These are phyloP conservation scores for Bradypodion ventrale DNA, from an alignment of 2,797 vertebrate species.

Conservation along the genomic window DNA sequence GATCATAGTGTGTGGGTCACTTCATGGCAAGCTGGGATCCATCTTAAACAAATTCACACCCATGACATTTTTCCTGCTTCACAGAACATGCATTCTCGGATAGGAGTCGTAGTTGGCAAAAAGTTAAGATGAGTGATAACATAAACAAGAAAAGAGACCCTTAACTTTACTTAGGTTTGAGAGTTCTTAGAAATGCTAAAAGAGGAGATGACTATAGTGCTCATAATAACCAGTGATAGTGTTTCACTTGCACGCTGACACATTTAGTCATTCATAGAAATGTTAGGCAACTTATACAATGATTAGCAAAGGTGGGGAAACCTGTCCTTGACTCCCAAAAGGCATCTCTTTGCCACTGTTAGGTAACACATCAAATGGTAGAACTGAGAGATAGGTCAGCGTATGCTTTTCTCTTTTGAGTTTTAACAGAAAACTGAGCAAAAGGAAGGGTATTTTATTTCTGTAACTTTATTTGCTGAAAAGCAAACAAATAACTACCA, in stretches of 20 bases:
- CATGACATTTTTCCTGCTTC: too few species aligned
- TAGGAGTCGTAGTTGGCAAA: too few species aligned
- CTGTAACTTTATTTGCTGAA: neutral
- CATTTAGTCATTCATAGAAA: neutral
- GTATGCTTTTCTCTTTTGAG: neutral
- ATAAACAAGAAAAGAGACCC: too few species aligned
- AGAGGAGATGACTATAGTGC: neutral
- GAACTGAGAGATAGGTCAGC: neutral
- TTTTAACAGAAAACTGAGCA: neutral
- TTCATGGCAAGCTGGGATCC: too few species aligned
- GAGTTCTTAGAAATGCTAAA: neutral
- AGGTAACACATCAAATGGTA: neutral
- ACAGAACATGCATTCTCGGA: too few species aligned
- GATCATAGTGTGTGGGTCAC: too few species aligned
- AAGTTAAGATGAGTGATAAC: too few species aligned
- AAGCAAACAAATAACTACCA: neutral
- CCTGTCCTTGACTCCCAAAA: neutral
- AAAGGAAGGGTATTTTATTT: neutral
- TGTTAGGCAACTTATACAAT: neutral
- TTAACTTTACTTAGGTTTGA: neutral
- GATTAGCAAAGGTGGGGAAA: neutral
- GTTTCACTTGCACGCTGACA: neutral
- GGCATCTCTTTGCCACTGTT: too few species aligned
- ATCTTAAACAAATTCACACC: too few species aligned
- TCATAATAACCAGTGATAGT: neutral